phyloP scores from a whole-genome alignment of 1,140 invertebrate species.

The Papilio helenus region DNA sequence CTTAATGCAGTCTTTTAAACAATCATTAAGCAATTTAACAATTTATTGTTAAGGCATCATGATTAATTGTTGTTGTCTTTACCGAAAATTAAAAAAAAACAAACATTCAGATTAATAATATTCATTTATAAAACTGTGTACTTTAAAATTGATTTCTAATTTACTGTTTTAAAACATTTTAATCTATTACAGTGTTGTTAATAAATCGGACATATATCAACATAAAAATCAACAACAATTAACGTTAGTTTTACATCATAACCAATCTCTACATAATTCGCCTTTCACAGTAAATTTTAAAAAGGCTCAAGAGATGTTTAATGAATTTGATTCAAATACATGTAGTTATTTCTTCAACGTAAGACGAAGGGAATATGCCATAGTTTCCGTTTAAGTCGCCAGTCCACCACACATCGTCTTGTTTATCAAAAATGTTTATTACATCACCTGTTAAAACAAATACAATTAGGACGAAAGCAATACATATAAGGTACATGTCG shows the following conservation, averaged over 20 bases:
- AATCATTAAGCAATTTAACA: constrained; percentile 15
- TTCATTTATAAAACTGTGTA: background rate
- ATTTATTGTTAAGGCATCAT: constrained; percentile 4
- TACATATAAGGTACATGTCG: background rate
- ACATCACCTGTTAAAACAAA: constrained; percentile 87
- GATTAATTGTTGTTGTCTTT: constrained; percentile 3
- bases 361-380: constrained; percentile 96
- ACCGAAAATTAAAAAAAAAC: background rate
- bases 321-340: constrained; percentile 57
- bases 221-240: constrained; percentile 3
- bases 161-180: background rate
- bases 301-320: constrained; percentile 29
- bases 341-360: constrained; percentile 89
- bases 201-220: background rate
- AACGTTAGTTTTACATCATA: constrained; percentile 4
- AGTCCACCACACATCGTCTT: constrained; percentile 97
- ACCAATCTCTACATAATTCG: constrained; percentile 23
- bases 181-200: background rate
- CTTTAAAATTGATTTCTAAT: background rate
- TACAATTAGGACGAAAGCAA: background rate
- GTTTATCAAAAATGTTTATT: constrained; percentile 94
- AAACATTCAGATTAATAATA: background rate
- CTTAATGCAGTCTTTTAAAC: constrained; percentile 12
- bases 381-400: constrained; percentile 93
- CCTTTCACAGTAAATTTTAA: constrained; percentile 18